Evolutionary conservation across 2,113 vertebrate genomes (phyloP).

Genomic region (Pelvicachromis taeniatus): DNA sequence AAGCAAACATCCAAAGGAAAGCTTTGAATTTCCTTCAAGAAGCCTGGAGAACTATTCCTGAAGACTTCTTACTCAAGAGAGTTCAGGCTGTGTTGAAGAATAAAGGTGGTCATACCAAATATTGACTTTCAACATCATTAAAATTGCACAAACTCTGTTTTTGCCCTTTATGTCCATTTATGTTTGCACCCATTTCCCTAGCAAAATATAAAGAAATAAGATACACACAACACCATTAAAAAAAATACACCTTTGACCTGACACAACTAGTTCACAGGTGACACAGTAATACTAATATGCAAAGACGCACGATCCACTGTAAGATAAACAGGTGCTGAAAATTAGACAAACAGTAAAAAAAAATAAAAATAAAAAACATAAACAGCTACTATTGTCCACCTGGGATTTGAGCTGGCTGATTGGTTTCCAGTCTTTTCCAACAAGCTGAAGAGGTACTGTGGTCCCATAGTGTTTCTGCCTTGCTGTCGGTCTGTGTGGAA

Average conservation of each 20-base stretch:
- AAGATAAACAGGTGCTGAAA: background rate
- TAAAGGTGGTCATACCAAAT: too few relatives aligned
- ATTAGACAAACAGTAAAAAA: background rate
- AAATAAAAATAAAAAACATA: background rate
- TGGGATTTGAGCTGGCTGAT: slow-evolving; percentile 53
- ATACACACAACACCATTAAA: background rate
- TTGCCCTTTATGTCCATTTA: too few relatives aligned
- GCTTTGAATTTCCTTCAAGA: background rate
- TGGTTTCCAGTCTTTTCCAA: slow-evolving; percentile 76
- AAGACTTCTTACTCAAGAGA: too few relatives aligned
- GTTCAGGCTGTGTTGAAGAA: too few relatives aligned
- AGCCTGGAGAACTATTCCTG: too few relatives aligned
- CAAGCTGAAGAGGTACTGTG: slow-evolving; percentile 74
- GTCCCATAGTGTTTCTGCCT: slow-evolving; percentile 67
- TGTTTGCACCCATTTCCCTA: too few relatives aligned
- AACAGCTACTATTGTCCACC: slow-evolving; percentile 51
- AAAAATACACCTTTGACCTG: background rate
- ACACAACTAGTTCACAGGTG: background rate
- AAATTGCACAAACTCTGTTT: too few relatives aligned
- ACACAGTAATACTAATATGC: background rate
- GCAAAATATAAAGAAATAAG: too few relatives aligned
- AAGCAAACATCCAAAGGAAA: background rate
- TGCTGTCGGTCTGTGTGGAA: slow-evolving; percentile 46
- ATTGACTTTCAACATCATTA: too few relatives aligned
- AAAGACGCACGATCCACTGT: background rate